Evolutionary conservation across 2,113 vertebrate species (phyloP).

Genomic region (Lagenorhynchus albirostris): DNA sequence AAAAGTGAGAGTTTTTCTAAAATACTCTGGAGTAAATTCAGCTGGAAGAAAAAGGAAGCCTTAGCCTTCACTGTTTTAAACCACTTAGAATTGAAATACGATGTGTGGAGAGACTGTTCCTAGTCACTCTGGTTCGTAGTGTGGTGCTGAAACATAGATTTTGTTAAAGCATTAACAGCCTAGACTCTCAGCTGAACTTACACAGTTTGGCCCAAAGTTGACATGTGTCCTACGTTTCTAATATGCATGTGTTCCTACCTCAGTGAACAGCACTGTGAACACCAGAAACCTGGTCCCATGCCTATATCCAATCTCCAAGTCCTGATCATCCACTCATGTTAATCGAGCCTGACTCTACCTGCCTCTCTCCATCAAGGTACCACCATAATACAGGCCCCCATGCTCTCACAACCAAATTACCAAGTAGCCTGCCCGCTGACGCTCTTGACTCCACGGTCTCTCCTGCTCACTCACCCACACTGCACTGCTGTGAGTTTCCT

Average conservation of each 20-base stretch:
- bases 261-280: not conserved
- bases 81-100: not conserved
- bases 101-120: not conserved
- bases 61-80: not conserved
- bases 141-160: not conserved
- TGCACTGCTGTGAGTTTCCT: not conserved
- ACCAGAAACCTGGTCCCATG: not conserved
- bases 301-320: not conserved
- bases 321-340: not conserved
- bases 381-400: not conserved
- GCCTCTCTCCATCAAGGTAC: not conserved
- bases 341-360: not conserved
- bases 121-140: not conserved
- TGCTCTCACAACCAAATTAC: not conserved
- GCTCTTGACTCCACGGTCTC: not conserved
- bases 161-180: not conserved
- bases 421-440: not conserved
- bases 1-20: not conserved
- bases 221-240: not conserved
- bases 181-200: not conserved
- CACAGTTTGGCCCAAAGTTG: not conserved
- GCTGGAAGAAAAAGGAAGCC: not conserved
- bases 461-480: not conserved
- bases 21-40: slow-evolving; percentile 9
- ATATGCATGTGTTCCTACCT: not conserved